Conservation (phyloP, 2,888 invertebrate genomes). For the Terebella lapidaria region DNA sequence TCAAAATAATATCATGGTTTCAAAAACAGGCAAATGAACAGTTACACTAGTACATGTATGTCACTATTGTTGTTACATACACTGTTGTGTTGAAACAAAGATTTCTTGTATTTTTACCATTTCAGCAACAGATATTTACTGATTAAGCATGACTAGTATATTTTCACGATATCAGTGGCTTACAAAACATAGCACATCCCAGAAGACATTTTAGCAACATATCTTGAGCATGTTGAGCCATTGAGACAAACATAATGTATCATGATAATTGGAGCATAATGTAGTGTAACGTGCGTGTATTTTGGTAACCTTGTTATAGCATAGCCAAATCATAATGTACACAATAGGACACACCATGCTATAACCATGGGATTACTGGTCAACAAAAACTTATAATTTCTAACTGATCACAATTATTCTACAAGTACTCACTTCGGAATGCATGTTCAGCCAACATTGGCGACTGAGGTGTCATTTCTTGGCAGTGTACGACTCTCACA, state of each 20-base stretch:
- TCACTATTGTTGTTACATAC: neutral
- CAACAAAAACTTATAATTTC: neutral
- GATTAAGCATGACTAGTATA: too few species aligned
- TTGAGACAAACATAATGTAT: neutral
- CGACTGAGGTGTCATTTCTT: conserved; percentile 5
- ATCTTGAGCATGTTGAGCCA: neutral
- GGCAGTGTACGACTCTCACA: conserved; percentile 10
- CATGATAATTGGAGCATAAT: neutral
- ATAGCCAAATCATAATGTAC: too few species aligned
- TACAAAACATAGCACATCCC: too few species aligned
- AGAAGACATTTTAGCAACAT: too few species aligned
- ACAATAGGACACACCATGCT: too few species aligned
- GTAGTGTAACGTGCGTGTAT: neutral
- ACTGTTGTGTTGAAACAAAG: neutral
- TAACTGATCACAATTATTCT: neutral
- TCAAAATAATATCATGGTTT: neutral
- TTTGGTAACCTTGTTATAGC: neutral
- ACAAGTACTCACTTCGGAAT: conserved; percentile 5
- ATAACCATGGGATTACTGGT: too few species aligned
- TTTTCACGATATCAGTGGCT: too few species aligned
- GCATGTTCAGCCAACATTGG: conserved; percentile 13
- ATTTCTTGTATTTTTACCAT: neutral
- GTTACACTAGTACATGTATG: neutral
- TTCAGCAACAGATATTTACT: too few species aligned
- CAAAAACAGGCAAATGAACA: neutral